A percentile compares a stretch with the other conserved stretches of the same genome.
Conservation (phyloP, 2,113 vertebrate genomes). For the Callaeas wilsoni region DNA sequence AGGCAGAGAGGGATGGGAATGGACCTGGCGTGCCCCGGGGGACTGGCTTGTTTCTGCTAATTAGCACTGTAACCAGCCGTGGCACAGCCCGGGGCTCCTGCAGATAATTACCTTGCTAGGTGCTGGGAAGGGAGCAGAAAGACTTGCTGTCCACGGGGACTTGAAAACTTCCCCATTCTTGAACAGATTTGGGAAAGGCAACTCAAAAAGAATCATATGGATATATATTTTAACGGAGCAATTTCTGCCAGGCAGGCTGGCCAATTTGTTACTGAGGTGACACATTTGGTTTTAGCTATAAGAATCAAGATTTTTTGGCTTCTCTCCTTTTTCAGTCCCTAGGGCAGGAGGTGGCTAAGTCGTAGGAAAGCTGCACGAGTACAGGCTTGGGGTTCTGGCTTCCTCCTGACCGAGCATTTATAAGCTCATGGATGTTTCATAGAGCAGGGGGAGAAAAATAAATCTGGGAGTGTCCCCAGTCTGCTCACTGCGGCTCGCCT, state of each 20-base stretch:
- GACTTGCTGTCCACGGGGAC: constrained; percentile 2
- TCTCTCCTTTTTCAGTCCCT: neutral
- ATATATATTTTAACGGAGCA: constrained; percentile 44
- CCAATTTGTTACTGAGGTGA: constrained; percentile 54
- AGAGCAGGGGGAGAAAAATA: neutral
- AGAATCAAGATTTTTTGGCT: neutral
- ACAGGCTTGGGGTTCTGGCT: neutral
- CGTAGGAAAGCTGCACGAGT: accelerated
- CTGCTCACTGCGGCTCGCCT: neutral
- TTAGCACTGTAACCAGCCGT: constrained; percentile 26
- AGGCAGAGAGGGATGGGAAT: neutral
- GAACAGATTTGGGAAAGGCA: constrained; percentile 49
- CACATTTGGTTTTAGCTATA: constrained; percentile 57
- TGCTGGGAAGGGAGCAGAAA: neutral
- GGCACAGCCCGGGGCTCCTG: neutral
- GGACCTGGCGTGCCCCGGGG: neutral
- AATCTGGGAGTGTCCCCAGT: neutral
- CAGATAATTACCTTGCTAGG: constrained; percentile 43
- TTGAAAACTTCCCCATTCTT: constrained; percentile 34
- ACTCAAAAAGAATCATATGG: neutral
- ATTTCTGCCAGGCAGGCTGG: constrained; percentile 55
- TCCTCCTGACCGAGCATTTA: accelerated
- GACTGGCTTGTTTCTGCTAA: neutral
- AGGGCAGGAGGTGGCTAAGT: neutral
- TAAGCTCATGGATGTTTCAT: neutral